Evolutionary conservation across 2,113 vertebrate genomes (phyloP).

Genomic region (Synchiropus splendidus): DNA sequence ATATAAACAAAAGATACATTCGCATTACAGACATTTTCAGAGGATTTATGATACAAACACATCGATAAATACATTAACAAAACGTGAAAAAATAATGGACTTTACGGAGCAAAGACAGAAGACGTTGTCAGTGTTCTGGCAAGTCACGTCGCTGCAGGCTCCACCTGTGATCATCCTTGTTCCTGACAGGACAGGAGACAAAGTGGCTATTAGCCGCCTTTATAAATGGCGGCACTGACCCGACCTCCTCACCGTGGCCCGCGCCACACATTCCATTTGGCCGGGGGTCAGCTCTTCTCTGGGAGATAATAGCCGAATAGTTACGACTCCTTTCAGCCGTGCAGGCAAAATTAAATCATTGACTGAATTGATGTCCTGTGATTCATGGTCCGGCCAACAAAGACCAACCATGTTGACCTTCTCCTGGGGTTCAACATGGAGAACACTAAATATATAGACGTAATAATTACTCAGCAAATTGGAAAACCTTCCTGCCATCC

Average conservation of each 20-base stretch:
- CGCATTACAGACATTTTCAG: too few species aligned
- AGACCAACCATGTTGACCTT: too few species aligned
- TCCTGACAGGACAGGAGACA: constrained; percentile 26
- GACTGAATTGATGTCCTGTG: constrained; percentile 4
- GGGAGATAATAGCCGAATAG: constrained; percentile 15
- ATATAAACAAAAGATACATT: too few species aligned
- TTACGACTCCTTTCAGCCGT: neutral
- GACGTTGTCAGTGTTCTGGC: constrained; percentile 15
- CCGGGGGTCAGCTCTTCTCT: constrained; percentile 11
- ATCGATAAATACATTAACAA: too few species aligned
- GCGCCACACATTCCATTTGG: constrained; percentile 14
- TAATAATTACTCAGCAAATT: too few species aligned
- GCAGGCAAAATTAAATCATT: constrained; percentile 10
- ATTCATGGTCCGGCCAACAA: too few species aligned
- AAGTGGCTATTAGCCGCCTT: constrained; percentile 27
- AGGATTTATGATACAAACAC: too few species aligned
- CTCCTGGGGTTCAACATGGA: too few species aligned
- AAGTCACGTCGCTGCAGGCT: constrained; percentile 15
- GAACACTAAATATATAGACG: too few species aligned
- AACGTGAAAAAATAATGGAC: too few species aligned
- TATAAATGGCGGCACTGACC: constrained; percentile 21
- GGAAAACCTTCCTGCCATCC: too few species aligned
- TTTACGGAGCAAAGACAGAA: neutral
- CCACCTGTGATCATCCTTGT: constrained; percentile 31
- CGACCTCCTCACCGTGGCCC: constrained; percentile 35